Evolutionary conservation across 30 jellyfish, hydroid and myxozoan species (phyloP).

Genomic region (Calvadosia cruxmelitensis): DNA sequence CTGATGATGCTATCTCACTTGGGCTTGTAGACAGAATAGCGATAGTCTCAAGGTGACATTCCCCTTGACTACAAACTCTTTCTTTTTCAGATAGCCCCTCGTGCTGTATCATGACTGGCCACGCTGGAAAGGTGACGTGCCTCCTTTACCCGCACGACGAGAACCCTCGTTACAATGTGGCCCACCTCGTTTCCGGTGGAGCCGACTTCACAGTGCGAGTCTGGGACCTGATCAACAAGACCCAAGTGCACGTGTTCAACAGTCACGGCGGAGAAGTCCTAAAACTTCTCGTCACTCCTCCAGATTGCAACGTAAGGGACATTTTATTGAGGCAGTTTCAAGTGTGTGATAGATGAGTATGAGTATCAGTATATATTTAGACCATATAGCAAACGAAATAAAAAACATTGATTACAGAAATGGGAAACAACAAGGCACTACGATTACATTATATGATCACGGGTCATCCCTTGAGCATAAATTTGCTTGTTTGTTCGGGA

Average conservation of each 20-base stretch:
- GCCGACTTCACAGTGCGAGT: slow-evolving; percentile 94
- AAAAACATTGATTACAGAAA: no score
- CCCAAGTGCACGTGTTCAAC: slow-evolving; percentile 58
- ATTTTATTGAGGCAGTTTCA: not conserved
- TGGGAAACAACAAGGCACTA: no score
- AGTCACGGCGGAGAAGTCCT: slow-evolving; percentile 98
- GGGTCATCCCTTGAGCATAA: no score
- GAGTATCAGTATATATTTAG: no score
- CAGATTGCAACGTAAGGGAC: slow-evolving; percentile 70
- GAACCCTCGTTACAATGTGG: slow-evolving; percentile 81
- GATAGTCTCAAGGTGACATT: no score
- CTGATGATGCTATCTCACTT: no score
- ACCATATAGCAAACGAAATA: no score
- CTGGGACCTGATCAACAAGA: slow-evolving; percentile 75
- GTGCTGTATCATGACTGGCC: slow-evolving; percentile 55
- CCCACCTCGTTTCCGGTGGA: slow-evolving; percentile 94
- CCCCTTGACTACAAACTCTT: no score
- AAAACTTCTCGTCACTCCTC: slow-evolving; percentile 86
- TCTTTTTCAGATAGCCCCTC: slow-evolving; percentile 34
- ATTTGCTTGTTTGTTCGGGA: no score
- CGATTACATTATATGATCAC: no score
- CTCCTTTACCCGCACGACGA: slow-evolving; percentile 95
- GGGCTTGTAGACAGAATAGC: no score
- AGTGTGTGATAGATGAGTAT: no score
- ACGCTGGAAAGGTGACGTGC: slow-evolving; percentile 82